phyloP scores from a whole-genome alignment of 2,113 vertebrate genomes.

The Solea solea region DNA sequence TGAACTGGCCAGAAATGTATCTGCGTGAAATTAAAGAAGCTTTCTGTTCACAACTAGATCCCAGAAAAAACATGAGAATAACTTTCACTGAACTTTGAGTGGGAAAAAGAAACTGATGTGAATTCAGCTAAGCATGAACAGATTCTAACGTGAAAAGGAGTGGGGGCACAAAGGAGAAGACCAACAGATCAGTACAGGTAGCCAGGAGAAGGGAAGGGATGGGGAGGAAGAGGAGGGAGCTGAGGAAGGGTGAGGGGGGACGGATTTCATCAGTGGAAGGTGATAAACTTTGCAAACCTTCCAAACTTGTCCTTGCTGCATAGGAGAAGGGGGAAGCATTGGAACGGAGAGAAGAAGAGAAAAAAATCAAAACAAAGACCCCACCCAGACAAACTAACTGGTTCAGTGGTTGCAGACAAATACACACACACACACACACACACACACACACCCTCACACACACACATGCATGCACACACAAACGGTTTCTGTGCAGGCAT shows the following conservation, averaged over 20 bases:
- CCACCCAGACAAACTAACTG: slow-evolving; percentile 71
- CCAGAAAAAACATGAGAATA: slow-evolving; percentile 1
- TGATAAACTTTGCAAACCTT: slow-evolving; percentile 99
- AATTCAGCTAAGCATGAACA: slow-evolving; percentile 45
- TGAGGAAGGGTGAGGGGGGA: slow-evolving; percentile 47
- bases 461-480: slow-evolving; percentile 15
- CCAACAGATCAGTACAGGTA: slow-evolving; percentile 76
- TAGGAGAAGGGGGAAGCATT: slow-evolving; percentile 92
- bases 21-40: too few relatives aligned
- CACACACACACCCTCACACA: slow-evolving; percentile 13
- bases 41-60: too few relatives aligned
- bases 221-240: slow-evolving; percentile 34
- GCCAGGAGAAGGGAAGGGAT: slow-evolving; percentile 83
- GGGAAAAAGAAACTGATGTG: slow-evolving; percentile 6
- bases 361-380: slow-evolving; percentile 87
- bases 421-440: slow-evolving; percentile 58
- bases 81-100: slow-evolving; percentile 12
- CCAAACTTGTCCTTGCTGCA: slow-evolving; percentile 99
- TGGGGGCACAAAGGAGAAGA: slow-evolving; percentile 84
- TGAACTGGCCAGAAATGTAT: too few relatives aligned
- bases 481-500: slow-evolving; percentile 43
- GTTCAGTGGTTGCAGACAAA: slow-evolving; percentile 47
- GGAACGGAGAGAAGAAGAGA: slow-evolving; percentile 98
- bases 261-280: slow-evolving; percentile 95
- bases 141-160: slow-evolving; percentile 66